Base-by-base conservation (phyloP, 2,888 invertebrate genomes). In the Tridacna crocea region DNA sequence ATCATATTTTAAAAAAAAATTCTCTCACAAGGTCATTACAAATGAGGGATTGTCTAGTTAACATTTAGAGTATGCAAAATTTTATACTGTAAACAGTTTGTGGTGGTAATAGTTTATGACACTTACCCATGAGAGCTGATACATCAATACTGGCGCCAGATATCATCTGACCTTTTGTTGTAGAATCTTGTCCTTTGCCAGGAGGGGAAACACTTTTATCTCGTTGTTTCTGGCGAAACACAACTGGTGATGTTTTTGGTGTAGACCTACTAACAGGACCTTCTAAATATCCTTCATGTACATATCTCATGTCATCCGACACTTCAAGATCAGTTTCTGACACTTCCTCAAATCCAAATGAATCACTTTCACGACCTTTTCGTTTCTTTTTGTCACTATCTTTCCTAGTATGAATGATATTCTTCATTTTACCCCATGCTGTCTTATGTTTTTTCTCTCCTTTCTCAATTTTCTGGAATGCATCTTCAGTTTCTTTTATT, bases 371-470 rank as follows among this genome's bases (percentile, higher is more conserved):
- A 15, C 88, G 77, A 58, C 80, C 80, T 77, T 87, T 87, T 65
- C 88, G 95, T 92, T 95, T 95, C 93, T 96, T 96, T 94, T 96
- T 96, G 79, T 96, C 95, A 24, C 96, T 96, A 86, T 96, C 96
- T 83, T 96, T 95, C 75, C 96, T 95, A 0, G 96, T 96, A 92
- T 96, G 95, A 84, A 97, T 96, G 79, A 97, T 97, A 90, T 96
- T 96, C 85, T 97, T 96, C 95, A 97, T 96, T 94, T 97, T 96
- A 0, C 96, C 96, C 97, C 97, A 97, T 0, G 97, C 96, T n/a
- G 96, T 96, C 92, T 96, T 96, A 93, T 91, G 90, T 55, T 87
- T 73, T 83, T 92, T 92, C 79, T 91, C 92, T 24, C 80, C 82
- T 80, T 92, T 92, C 63, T 91, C 91, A 19, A 77, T 79, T 82